Percentiles rank a stretch among this genome's conserved stretches.
Evolutionary conservation across 2,888 invertebrate species (phyloP).

Genomic region (Eurois occulta): DNA sequence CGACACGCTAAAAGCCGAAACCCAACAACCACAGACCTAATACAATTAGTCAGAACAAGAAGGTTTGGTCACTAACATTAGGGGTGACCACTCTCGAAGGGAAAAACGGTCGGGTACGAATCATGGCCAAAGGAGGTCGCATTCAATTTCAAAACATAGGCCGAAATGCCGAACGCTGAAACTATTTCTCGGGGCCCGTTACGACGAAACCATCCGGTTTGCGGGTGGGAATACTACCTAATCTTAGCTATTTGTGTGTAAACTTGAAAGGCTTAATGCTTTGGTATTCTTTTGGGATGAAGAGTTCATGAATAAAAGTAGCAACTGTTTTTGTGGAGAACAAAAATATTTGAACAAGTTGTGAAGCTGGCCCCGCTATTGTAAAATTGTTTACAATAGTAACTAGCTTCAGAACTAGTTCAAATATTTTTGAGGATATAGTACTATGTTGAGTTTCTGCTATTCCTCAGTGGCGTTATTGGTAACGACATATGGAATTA

Average conservation of each 20-base stretch:
- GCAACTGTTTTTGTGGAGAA: slow-evolving; percentile 25
- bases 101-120: slow-evolving; percentile 59
- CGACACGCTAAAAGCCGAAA: slow-evolving; percentile 62
- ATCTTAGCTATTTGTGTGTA: slow-evolving; percentile 65
- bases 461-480: background rate
- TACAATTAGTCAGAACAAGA: slow-evolving; percentile 69
- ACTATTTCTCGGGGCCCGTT: slow-evolving; percentile 62
- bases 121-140: slow-evolving; percentile 41
- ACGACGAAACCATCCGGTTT: slow-evolving; percentile 56
- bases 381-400: too few relatives aligned
- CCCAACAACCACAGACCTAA: slow-evolving; percentile 63
- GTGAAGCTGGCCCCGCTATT: background rate
- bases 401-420: too few relatives aligned
- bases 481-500: background rate
- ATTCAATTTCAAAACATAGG: slow-evolving; percentile 63
- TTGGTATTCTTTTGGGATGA: slow-evolving; percentile 56
- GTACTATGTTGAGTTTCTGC: background rate
- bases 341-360: slow-evolving; percentile 15
- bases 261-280: slow-evolving; percentile 61
- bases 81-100: slow-evolving; percentile 56
- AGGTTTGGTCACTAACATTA: slow-evolving; percentile 58
- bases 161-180: slow-evolving; percentile 59
- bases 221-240: slow-evolving; percentile 61
- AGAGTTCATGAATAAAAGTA: slow-evolving; percentile 49
- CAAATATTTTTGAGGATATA: background rate